phyloP scores from a whole-genome alignment of 1,140 invertebrate species.

The Leptinotarsa defecta region DNA sequence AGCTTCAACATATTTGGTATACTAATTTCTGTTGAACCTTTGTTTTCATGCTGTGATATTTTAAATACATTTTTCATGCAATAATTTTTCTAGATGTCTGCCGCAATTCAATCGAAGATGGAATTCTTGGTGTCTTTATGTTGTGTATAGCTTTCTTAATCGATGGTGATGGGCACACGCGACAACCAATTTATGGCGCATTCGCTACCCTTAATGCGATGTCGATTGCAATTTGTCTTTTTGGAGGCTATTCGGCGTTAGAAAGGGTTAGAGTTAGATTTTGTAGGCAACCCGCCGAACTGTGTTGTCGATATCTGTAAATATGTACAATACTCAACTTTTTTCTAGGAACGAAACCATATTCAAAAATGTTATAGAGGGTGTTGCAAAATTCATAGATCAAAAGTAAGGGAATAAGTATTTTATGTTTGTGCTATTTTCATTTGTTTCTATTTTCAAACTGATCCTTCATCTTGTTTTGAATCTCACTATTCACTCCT shows the following conservation, averaged over 20 bases:
- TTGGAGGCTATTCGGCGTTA: conserved; percentile 30
- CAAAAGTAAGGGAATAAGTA: too few species aligned
- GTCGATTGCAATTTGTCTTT: conserved; percentile 37
- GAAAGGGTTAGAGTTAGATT: neutral
- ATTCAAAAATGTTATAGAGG: too few species aligned
- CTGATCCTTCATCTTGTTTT: too few species aligned
- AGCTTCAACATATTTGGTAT: too few species aligned
- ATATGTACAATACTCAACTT: too few species aligned
- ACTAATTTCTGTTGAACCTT: neutral
- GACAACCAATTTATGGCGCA: conserved; percentile 41
- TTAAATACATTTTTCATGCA: neutral
- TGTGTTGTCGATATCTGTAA: too few species aligned
- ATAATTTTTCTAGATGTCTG: conserved; percentile 46
- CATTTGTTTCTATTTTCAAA: too few species aligned
- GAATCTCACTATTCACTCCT: too few species aligned
- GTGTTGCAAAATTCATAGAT: too few species aligned
- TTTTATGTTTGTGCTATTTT: too few species aligned
- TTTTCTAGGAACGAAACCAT: too few species aligned
- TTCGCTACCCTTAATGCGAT: conserved; percentile 39
- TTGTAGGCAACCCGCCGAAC: too few species aligned
- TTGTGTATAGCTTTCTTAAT: conserved; percentile 12
- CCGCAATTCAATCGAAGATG: conserved; percentile 41
- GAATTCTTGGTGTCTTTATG: conserved; percentile 35
- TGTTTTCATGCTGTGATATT: neutral
- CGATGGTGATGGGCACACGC: conserved; percentile 48